These are phyloP conservation scores for Luidia sarsii DNA, from an alignment of 53 echinoderm and acorn worm species.

Conservation along the genomic window DNA sequence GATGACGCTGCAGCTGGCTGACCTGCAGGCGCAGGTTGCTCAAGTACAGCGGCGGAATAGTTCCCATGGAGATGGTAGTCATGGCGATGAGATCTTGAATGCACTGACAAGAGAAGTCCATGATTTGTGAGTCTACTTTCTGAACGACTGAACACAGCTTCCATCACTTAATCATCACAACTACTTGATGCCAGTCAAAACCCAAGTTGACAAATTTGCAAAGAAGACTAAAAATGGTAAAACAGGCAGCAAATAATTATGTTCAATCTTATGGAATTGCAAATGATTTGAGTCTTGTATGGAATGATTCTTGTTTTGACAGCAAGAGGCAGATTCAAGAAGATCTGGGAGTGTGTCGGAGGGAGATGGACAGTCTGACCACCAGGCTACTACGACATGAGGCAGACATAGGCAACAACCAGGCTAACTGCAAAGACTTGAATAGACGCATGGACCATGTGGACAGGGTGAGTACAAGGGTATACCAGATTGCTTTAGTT, in stretches of 20 bases:
- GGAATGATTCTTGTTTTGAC: not conserved
- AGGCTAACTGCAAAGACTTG: slow-evolving; percentile 74
- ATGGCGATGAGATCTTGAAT: slow-evolving; percentile 50
- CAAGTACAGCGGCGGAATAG: slow-evolving; percentile 20
- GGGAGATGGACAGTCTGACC: slow-evolving; percentile 82
- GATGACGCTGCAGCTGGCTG: slow-evolving; percentile 69
- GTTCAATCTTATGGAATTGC: too few species aligned
- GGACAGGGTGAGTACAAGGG: slow-evolving; percentile 78
- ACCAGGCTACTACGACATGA: slow-evolving; percentile 82
- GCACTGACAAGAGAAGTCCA: slow-evolving; percentile 64
- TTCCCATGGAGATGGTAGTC: not conserved
- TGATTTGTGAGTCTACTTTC: slow-evolving; percentile 83
- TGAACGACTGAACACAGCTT: too few species aligned
- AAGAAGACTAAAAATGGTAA: too few species aligned
- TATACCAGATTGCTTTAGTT: too few species aligned
- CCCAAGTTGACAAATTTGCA: too few species aligned
- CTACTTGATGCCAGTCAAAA: too few species aligned
- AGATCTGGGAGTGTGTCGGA: slow-evolving; percentile 74
- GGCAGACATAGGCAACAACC: slow-evolving; percentile 74
- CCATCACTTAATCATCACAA: too few species aligned
- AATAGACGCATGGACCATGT: slow-evolving; percentile 74
- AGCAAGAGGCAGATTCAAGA: slow-evolving; percentile 81
- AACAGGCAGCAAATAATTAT: too few species aligned
- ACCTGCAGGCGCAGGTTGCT: slow-evolving; percentile 70
- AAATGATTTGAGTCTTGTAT: not conserved